Evolutionary conservation across 2,888 invertebrate species (phyloP).

Genomic region (Andrena hattorfiana): DNA sequence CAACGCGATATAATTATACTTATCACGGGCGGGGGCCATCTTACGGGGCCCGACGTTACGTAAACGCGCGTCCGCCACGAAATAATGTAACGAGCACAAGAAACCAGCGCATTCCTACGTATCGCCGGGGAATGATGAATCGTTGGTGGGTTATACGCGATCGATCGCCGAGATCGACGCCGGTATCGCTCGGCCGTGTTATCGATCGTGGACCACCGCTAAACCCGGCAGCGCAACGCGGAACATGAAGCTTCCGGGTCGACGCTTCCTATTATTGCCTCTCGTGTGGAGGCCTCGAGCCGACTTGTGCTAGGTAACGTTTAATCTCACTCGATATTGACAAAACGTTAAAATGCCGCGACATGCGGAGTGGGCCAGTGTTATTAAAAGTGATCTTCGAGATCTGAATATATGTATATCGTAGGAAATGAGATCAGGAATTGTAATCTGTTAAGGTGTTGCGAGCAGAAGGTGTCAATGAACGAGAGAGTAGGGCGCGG

Average conservation of each 20-base stretch:
- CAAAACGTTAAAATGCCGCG: not conserved
- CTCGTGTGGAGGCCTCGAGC: not conserved
- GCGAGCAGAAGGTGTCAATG: not conserved
- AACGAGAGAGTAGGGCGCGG: not conserved
- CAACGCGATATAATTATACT: conserved; percentile 63
- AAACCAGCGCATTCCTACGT: conserved; percentile 38
- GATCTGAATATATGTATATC: not conserved
- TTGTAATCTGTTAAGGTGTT: not conserved
- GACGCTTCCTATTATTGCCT: conserved; percentile 33
- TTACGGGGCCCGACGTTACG: conserved; percentile 28
- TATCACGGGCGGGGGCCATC: conserved; percentile 49
- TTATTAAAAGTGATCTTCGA: not conserved
- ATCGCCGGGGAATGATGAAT: conserved; percentile 46
- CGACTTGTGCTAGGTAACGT: not conserved
- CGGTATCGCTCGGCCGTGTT: conserved; percentile 42
- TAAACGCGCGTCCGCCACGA: conserved; percentile 22
- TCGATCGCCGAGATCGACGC: conserved; percentile 46
- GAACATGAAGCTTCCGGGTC: conserved; percentile 47
- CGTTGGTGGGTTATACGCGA: conserved; percentile 31
- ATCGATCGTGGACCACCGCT: conserved; percentile 46
- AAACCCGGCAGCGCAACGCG: conserved; percentile 26
- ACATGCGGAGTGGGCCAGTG: not conserved
- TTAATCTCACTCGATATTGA: not conserved
- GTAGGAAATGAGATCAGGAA: not conserved
- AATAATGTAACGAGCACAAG: conserved; percentile 42